Evolutionary conservation across 2,888 invertebrate genomes (phyloP).

Genomic region (Leptinotarsa juncta): DNA sequence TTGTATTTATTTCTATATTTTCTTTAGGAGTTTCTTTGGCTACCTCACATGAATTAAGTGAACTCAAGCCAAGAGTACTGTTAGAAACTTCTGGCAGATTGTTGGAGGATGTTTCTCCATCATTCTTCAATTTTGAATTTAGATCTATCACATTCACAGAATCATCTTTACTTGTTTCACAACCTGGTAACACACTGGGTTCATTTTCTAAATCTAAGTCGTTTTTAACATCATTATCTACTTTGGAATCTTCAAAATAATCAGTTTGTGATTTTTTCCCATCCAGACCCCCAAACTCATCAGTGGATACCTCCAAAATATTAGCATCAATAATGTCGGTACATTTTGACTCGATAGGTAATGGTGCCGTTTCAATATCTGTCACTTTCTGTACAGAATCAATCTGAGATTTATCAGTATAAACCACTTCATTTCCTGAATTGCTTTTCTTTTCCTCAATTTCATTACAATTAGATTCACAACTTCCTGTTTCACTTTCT

Average conservation of each 20-base stretch:
- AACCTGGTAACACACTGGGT: not conserved
- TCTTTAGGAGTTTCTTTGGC: conserved; percentile 41
- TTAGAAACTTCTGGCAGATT: not conserved
- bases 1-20: conserved; percentile 38
- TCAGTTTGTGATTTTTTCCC: not conserved
- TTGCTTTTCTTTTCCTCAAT: conserved; percentile 9
- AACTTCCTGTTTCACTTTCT: not conserved
- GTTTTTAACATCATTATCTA: not conserved
- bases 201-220: not conserved
- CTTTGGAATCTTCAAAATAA: not conserved
- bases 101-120: not conserved
- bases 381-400: not conserved
- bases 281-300: not conserved
- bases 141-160: not conserved
- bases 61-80: too few species aligned
- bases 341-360: not conserved
- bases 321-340: not conserved
- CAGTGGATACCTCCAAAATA: not conserved
- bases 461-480: not conserved
- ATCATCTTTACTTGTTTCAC: not conserved
- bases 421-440: not conserved
- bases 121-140: not conserved
- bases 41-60: not conserved
- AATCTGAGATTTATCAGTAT: not conserved
- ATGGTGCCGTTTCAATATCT: not conserved